These are phyloP conservation scores for Temnothorax curvispinosus DNA, from an alignment of 1,140 invertebrate species.

Conservation along the genomic window DNA sequence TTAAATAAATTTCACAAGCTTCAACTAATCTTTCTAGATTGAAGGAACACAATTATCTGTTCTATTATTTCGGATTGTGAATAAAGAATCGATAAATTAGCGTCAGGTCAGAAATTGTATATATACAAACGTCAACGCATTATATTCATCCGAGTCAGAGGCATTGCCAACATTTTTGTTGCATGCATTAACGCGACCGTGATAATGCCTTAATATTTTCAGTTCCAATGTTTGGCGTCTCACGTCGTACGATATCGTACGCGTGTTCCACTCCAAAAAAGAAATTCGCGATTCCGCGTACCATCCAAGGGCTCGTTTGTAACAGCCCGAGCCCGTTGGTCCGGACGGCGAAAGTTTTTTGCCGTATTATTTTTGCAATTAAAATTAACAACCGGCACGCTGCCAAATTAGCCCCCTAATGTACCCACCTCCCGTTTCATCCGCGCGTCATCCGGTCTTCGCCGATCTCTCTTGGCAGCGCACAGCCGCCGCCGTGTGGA, in stretches of 20 bases:
- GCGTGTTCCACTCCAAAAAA: conserved; percentile 32
- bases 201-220: conserved; percentile 38
- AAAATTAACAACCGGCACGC: conserved; percentile 84
- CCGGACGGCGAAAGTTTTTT: conserved; percentile 69
- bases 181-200: background rate
- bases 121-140: background rate
- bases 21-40: background rate
- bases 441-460: conserved; percentile 65
- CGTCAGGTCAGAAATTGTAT: background rate
- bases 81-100: background rate
- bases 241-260: conserved; percentile 31
- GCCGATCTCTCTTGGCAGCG: conserved; percentile 64
- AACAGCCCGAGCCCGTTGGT: conserved; percentile 16
- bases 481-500: conserved; percentile 34
- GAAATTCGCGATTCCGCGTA: conserved; percentile 53
- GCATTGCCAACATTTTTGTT: background rate
- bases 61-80: background rate
- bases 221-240: conserved; percentile 46
- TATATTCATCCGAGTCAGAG: background rate
- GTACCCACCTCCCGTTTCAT: conserved; percentile 72
- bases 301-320: conserved; percentile 58
- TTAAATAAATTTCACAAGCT: background rate
- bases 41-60: background rate
- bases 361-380: conserved; percentile 82
- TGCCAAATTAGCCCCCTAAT: conserved; percentile 85